These are phyloP conservation scores for Scrobipalpa atriplicella DNA, from an alignment of 2,888 invertebrate genomes.

Conservation along the genomic window DNA sequence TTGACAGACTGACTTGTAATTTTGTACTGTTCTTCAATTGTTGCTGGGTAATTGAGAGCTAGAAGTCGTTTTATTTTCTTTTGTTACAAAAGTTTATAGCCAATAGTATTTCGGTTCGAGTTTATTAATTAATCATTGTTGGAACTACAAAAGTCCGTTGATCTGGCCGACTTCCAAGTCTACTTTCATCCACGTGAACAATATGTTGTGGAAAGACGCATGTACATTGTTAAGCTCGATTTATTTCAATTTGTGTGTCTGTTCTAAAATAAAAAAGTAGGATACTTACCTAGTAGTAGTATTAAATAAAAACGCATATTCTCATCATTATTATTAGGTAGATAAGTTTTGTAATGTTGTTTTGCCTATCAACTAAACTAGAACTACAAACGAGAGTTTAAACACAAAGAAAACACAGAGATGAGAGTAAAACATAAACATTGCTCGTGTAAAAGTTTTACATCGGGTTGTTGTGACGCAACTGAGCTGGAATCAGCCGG, in stretches of 20 bases:
- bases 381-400: constrained; percentile 36
- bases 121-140: constrained; percentile 30
- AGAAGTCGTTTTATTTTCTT: no score
- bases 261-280: background rate
- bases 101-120: constrained; percentile 19
- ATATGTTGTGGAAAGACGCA: background rate
- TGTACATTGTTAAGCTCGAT: background rate
- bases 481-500: constrained; percentile 45
- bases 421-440: constrained; percentile 39
- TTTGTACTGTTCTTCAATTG: no score
- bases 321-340: background rate
- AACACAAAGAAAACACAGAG: constrained; percentile 34
- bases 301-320: no score
- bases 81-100: no score
- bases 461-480: constrained; percentile 32
- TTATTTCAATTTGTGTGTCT: constrained; percentile 4
- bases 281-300: no score
- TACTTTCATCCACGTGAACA: constrained; percentile 12
- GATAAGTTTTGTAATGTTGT: background rate
- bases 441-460: constrained; percentile 37
- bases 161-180: constrained; percentile 21
- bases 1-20: no score
- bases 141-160: constrained; percentile 23
- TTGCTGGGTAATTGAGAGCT: no score
- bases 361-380: constrained; percentile 24